These are phyloP conservation scores for Escarpia spicata DNA, from an alignment of 2,888 invertebrate species.

Conservation along the genomic window DNA sequence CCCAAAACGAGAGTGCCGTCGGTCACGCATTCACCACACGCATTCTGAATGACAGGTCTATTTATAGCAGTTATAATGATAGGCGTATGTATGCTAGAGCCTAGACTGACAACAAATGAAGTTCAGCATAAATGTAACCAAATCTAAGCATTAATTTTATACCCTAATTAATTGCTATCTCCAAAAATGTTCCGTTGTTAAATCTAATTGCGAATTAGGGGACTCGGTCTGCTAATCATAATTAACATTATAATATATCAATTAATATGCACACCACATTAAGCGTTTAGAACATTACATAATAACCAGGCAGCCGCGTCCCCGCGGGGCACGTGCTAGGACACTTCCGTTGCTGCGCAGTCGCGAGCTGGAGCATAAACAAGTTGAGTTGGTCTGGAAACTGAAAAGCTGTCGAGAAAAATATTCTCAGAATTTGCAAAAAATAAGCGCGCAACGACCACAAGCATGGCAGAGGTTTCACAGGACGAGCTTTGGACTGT, in stretches of 20 bases:
- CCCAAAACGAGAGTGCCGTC: too few species aligned
- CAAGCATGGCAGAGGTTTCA: constrained; percentile 2
- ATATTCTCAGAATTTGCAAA: constrained; percentile 13
- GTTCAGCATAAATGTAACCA: too few species aligned
- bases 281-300: neutral
- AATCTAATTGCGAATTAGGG: neutral
- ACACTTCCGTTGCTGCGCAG: neutral
- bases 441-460: neutral
- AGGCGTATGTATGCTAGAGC: too few species aligned
- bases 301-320: neutral
- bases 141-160: too few species aligned
- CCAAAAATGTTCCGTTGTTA: neutral
- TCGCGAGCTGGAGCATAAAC: constrained; percentile 12
- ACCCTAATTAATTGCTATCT: neutral
- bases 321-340: neutral
- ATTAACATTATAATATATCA: neutral
- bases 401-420: neutral
- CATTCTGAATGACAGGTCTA: too few species aligned
- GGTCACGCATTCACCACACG: too few species aligned
- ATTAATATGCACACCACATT: neutral
- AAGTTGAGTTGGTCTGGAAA: constrained; percentile 13
- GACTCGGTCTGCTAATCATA: neutral
- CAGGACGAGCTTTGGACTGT: neutral
- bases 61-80: too few species aligned
- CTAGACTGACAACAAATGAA: too few species aligned